Percentiles rank a stretch among this genome's conserved stretches.
Evolutionary conservation across 2,888 invertebrate genomes (phyloP).

Genomic region (Helobdella robusta): DNA sequence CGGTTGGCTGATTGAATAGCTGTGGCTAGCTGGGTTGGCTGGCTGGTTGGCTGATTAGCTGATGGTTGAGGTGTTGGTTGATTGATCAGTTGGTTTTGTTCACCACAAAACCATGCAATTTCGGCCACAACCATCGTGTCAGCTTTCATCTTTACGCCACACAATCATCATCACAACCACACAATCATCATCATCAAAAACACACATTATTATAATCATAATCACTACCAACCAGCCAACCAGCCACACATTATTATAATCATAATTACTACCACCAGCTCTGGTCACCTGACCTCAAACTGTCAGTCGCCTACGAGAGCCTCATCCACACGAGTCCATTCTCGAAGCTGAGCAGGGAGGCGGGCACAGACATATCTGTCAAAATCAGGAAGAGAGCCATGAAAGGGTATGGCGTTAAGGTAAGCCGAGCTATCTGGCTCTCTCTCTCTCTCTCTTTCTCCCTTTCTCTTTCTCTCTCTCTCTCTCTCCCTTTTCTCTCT

Average conservation of each 20-base stretch:
- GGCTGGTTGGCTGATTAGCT: too few species aligned
- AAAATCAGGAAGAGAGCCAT: conserved; percentile 64
- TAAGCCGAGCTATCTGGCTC: conserved; percentile 41
- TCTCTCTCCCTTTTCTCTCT: too few species aligned
- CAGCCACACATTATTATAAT: neutral
- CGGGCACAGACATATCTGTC: conserved; percentile 64
- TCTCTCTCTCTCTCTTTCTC: neutral
- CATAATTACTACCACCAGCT: conserved; percentile 38
- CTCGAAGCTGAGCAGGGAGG: conserved; percentile 50
- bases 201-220: too few species aligned
- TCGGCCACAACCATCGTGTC: neutral
- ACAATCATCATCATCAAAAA: neutral
- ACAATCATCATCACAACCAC: neutral
- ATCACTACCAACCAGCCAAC: too few species aligned
- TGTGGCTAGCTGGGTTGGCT: neutral
- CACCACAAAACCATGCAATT: too few species aligned
- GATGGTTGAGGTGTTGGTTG: neutral
- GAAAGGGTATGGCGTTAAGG: conserved; percentile 70
- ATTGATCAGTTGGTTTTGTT: neutral
- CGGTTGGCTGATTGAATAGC: too few species aligned
- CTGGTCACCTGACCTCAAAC: conserved; percentile 65
- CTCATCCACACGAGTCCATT: conserved; percentile 56
- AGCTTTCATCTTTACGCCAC: neutral
- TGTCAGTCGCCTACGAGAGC: conserved; percentile 60
- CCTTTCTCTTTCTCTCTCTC: neutral